Percentiles rank a stretch among this genome's conserved stretches.
These are phyloP conservation scores for Calcarius ornatus DNA, from an alignment of 2,113 vertebrate genomes.

Conservation along the genomic window DNA sequence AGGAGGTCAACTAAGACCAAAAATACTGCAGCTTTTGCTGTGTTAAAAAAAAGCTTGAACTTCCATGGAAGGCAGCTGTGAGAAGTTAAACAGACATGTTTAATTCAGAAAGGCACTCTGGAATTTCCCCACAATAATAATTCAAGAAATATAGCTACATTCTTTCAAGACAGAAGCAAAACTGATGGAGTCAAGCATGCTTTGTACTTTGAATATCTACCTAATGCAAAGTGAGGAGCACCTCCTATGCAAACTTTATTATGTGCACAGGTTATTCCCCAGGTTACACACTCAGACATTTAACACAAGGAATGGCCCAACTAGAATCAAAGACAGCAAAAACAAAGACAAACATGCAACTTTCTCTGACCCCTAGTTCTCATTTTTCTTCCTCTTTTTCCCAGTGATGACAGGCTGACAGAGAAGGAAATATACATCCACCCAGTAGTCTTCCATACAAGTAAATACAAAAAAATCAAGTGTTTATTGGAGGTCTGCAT, in stretches of 20 bases:
- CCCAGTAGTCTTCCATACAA: slow-evolving; percentile 11
- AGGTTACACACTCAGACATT: not conserved
- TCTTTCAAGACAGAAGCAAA: not conserved
- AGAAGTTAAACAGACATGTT: not conserved
- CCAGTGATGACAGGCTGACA: not conserved
- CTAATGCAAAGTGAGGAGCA: not conserved
- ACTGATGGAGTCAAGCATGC: not conserved
- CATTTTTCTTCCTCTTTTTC: not conserved
- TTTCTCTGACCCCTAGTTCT: not conserved
- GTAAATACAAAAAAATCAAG: slow-evolving; percentile 53
- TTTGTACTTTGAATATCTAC: not conserved
- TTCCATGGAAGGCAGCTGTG: not conserved
- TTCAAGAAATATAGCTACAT: not conserved
- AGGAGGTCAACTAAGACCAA: not conserved
- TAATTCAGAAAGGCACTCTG: not conserved
- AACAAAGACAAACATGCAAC: not conserved
- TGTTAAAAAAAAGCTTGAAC: not conserved
- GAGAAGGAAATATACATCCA: not conserved
- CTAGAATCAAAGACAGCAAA: not conserved
- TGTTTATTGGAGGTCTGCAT: slow-evolving; percentile 63
- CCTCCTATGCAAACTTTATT: not conserved
- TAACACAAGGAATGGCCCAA: not conserved
- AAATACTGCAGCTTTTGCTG: not conserved
- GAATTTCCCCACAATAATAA: not conserved
- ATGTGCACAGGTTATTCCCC: not conserved